These are phyloP conservation scores for Caenorhabditis sp. DNA, from an alignment of 2,888 invertebrate genomes.

Conservation along the genomic window DNA sequence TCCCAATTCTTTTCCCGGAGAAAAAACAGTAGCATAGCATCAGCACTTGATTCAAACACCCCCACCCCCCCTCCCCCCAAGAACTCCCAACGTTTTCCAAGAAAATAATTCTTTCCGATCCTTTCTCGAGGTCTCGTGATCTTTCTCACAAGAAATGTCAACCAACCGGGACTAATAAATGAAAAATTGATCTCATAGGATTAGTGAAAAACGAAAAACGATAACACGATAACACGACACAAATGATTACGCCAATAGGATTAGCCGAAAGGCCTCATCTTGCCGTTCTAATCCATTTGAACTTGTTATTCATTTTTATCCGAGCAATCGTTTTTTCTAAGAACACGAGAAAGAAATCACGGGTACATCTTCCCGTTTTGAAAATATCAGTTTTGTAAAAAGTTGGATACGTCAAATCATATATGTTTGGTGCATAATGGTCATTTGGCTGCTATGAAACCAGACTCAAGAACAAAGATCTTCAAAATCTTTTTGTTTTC, in stretches of 20 bases:
- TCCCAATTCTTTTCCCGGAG: no score
- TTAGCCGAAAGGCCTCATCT: conserved; percentile 16
- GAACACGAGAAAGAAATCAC: conserved; percentile 76
- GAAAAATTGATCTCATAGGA: conserved; percentile 17
- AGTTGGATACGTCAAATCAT: no score
- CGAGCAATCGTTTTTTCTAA: conserved; percentile 47
- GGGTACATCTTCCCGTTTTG: conserved; percentile 82
- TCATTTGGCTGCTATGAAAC: no score
- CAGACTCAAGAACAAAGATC: no score
- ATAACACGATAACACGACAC: conserved; percentile 70
- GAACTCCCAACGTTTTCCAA: background rate
- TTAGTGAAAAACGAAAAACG: conserved; percentile 58
- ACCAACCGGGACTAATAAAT: conserved; percentile 13
- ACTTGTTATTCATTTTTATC: conserved; percentile 1
- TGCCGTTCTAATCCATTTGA: conserved; percentile 1
- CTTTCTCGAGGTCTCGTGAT: no score
- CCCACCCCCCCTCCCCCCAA: background rate
- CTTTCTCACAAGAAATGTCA: conserved; percentile 5
- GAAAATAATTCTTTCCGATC: background rate
- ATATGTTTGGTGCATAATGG: no score
- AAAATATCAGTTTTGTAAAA: no score
- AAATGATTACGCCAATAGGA: conserved; percentile 34
- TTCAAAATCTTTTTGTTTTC: background rate
- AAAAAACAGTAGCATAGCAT: no score
- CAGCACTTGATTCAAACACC: background rate